Evolutionary conservation across 2,113 vertebrate species (phyloP).

Genomic region (Saguinus midas): DNA sequence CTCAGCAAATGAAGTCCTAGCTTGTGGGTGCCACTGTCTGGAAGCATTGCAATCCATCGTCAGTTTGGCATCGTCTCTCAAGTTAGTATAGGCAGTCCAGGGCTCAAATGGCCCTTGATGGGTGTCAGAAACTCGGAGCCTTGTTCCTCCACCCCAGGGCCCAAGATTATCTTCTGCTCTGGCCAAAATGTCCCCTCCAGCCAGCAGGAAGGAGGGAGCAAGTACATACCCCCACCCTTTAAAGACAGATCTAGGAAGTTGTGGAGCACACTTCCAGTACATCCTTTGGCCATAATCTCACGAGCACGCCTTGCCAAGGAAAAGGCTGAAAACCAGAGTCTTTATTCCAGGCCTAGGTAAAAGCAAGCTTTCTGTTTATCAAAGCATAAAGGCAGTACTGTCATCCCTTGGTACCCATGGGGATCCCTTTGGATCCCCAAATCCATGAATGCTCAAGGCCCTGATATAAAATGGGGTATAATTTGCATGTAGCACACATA

Average conservation of each 20-base stretch:
- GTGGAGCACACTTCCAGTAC: neutral
- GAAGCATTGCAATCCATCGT: fast-evolving
- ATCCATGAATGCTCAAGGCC: neutral
- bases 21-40: fast-evolving
- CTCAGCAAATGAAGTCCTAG: neutral
- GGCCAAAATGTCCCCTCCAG: neutral
- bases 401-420: neutral
- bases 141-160: neutral
- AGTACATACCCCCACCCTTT: neutral
- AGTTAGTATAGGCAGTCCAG: neutral
- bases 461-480: neutral
- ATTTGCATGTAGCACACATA: neutral
- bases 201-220: neutral
- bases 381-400: neutral
- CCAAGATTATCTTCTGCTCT: neutral
- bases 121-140: neutral
- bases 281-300: neutral
- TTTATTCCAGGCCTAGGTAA: neutral
- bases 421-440: neutral
- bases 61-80: neutral
- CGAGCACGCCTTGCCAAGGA: neutral
- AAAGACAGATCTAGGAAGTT: neutral
- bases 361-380: neutral
- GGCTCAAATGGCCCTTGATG: neutral
- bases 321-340: neutral